phyloP scores from a whole-genome alignment of 2,797 vertebrate genomes.

The Cetoscarus ocellatus region DNA sequence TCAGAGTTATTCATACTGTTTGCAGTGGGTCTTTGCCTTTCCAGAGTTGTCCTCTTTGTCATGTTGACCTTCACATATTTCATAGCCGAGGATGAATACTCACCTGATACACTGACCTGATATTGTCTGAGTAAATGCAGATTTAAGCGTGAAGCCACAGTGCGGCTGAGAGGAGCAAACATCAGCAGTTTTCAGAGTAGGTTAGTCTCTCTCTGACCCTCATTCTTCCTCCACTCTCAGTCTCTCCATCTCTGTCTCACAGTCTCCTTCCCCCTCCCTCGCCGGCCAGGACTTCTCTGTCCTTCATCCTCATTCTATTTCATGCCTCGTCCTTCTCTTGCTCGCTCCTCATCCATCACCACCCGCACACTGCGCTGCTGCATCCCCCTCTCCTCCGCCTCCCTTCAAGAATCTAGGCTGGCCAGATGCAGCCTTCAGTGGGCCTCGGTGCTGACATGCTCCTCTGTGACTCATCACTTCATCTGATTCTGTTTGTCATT shows the following conservation, averaged over 20 bases:
- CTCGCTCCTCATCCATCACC: conserved; percentile 80
- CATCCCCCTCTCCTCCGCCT: neutral
- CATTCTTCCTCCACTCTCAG: conserved; percentile 70
- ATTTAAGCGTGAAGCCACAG: conserved; percentile 53
- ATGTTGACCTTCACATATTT: conserved; percentile 46
- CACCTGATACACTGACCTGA: conserved; percentile 53
- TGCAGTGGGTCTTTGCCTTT: conserved; percentile 11
- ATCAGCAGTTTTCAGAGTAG: conserved; percentile 78
- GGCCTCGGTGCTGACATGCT: conserved; percentile 61
- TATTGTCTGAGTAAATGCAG: conserved; percentile 69
- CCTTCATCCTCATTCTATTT: conserved; percentile 85
- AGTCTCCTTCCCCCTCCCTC: conserved; percentile 52
- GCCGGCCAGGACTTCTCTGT: conserved; percentile 70
- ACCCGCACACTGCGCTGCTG: conserved; percentile 39
- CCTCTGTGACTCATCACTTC: conserved; percentile 79
- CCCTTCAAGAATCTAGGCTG: conserved; percentile 40
- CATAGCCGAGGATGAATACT: conserved; percentile 48
- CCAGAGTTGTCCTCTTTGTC: conserved; percentile 12
- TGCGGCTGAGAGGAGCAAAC: conserved; percentile 59
- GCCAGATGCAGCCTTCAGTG: conserved; percentile 58
- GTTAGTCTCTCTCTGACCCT: conserved; percentile 78
- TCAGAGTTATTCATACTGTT: conserved; percentile 4
- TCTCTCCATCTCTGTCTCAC: conserved; percentile 78
- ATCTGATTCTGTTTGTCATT: conserved; percentile 63
- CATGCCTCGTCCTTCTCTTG: conserved; percentile 81